phyloP scores from a whole-genome alignment of 2,113 vertebrate genomes.

The Rhea americana region DNA sequence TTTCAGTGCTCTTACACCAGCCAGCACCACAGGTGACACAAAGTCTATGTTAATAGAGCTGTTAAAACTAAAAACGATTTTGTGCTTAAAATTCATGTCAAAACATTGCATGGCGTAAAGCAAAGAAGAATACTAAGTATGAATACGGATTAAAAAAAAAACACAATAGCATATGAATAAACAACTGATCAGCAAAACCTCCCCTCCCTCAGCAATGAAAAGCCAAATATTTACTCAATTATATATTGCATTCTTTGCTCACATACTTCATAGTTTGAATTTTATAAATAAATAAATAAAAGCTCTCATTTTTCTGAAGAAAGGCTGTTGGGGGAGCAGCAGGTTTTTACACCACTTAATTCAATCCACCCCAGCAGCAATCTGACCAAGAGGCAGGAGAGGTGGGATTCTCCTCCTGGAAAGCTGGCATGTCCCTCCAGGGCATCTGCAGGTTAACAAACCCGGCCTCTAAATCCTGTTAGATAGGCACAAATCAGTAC shows the following conservation, averaged over 20 bases:
- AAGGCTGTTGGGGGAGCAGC: neutral
- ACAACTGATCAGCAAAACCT: slow-evolving; percentile 25
- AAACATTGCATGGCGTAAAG: neutral
- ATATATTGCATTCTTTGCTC: slow-evolving; percentile 40
- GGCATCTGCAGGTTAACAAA: neutral
- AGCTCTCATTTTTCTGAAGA: neutral
- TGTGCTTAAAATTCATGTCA: slow-evolving; percentile 9
- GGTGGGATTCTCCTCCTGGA: neutral
- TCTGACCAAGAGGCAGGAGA: neutral
- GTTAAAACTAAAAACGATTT: neutral
- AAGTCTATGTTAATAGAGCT: neutral
- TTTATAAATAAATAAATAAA: neutral
- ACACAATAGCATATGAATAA: neutral
- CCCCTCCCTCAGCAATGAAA: slow-evolving; percentile 41
- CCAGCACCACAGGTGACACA: neutral
- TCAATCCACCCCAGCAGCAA: neutral
- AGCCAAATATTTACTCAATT: slow-evolving; percentile 57
- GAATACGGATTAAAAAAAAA: slow-evolving; percentile 41
- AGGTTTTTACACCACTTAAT: neutral
- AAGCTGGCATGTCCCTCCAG: neutral
- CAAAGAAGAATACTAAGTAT: slow-evolving; percentile 33
- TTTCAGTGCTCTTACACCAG: neutral
- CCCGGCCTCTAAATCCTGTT: neutral
- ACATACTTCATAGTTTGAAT: slow-evolving; percentile 21
- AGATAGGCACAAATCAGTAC: neutral